Base-by-base conservation (phyloP, 2,888 invertebrate genomes). In the Pammene fasciana region DNA sequence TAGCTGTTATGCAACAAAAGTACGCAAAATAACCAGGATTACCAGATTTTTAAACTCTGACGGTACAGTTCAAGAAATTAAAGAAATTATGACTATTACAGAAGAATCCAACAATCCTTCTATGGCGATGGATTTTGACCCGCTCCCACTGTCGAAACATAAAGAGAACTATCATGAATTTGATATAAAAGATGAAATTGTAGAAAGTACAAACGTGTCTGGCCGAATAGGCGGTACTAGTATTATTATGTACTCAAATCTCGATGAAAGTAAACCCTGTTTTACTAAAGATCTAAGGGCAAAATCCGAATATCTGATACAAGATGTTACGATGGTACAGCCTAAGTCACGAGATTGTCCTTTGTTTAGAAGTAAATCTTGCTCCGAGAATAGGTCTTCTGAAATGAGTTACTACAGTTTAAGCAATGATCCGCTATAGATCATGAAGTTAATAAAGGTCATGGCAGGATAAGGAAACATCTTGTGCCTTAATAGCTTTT, bases 71-170 rank as follows among this genome's bases (percentile, higher is more conserved):
- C n/a, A 43, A 43, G 26, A 45, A 55, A 56, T 57, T 11, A 34
- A 41, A 16, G 56, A 65, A 60, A 48, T 41, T 46, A 72, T 68
- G 62, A 72, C 76, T 77, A 41, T 41, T 7, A 62, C 0, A 18
- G 80, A 81, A 71, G 16, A 16, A 48, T 10, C 46, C 0, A 16
- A 7, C 0, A 16, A 59, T 10, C 57, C 43, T 5, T 6, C 5
- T 16, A 34, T 8, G 10, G 5, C 10, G 0, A 10, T 4, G 10
- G 13, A 36, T 14, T 34, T 60, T 16, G 38, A 60, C 0, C 36
- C 34, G 5, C 11, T 34, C 16, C 9, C n/a, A 36, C 1, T 26
- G 2, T 14, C 10, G 6, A 13, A 45, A 14, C 10, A 26, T 10
- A n/a, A 34, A 5, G n/a, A 26, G 10, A 10, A 55, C 5, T n/a